Evolutionary conservation across 2,888 invertebrate species (phyloP), one percentile per base, ranked within the genome.

Genomic region (Drosophila nr. fundita): DNA sequence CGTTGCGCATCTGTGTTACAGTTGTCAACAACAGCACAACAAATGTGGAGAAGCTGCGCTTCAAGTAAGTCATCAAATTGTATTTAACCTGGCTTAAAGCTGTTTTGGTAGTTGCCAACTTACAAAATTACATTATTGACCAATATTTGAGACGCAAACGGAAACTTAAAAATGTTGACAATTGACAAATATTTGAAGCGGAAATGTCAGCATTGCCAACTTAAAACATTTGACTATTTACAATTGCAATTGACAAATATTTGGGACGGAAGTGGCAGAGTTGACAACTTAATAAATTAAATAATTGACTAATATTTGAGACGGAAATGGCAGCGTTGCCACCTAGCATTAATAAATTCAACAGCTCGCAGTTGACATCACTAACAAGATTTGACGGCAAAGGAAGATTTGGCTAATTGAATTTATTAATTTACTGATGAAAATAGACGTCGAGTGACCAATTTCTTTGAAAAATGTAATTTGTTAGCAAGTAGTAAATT

Each of bases 21-120:
- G 92, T 93, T 13, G 91, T 87, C 50, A 93, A 93, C 75, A 91
- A 91, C 61, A 93, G 93, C 69, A 91, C 90, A 24, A 92, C 91
- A 18, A 92, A 92, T 78, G 92, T 93, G 21, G 93, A 93, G 53
- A 93, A 93, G 73, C 79, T 93, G 72, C 92, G 93, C 57, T 93
- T 93, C 68, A 90, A 78, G 78, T 81, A 36, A 77, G 81, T 65
- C 15, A 4, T 7, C 1, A 24, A 45, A 24, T 15, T 45, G 24
- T 45, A 13, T 21, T 45, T 7, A 45, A 21, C 2, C 21, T 13
- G 7, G 21, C 15, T 24, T 21, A 15, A 24, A 15, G 24, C 45
- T 45, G 6, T 2, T 27, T 21, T 32, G 4, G 21, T 21, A 10
- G 40, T 4, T 57, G 40, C 29, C 40, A 40, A 29, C 29, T 50